Percentiles rank a stretch among this genome's conserved stretches.
Conservation (phyloP, 2,113 vertebrate genomes). For the Chamaea fasciata region DNA sequence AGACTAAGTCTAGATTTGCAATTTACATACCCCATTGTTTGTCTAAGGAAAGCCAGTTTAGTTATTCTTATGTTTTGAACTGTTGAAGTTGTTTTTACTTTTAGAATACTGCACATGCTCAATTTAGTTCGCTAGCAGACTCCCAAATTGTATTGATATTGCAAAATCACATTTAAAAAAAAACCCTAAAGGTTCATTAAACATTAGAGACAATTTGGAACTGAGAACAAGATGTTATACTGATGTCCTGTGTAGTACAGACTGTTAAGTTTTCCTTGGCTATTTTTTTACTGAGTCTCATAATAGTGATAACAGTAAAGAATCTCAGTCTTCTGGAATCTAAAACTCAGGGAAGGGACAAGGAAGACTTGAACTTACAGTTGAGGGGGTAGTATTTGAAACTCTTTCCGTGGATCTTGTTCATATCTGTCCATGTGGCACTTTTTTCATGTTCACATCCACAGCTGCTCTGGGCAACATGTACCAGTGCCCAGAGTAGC, state of each 20-base stretch:
- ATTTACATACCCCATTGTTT: neutral
- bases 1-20: neutral
- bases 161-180: neutral
- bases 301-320: neutral
- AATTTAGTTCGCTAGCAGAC: neutral
- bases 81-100: neutral
- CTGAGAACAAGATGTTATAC: neutral
- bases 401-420: neutral
- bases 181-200: neutral
- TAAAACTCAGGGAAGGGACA: neutral
- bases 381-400: neutral
- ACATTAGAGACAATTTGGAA: neutral
- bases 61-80: neutral
- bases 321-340: neutral
- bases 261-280: neutral
- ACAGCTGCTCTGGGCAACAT: neutral
- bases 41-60: neutral
- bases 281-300: neutral
- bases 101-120: neutral
- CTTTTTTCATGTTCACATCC: neutral
- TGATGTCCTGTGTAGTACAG: neutral
- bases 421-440: accelerated
- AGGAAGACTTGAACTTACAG: neutral
- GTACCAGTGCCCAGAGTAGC: too few relatives aligned
- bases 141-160: neutral